Evolutionary conservation across 2,888 invertebrate species (phyloP), one percentile per base, ranked within the genome.

Genomic region (Craniophora ligustri): DNA sequence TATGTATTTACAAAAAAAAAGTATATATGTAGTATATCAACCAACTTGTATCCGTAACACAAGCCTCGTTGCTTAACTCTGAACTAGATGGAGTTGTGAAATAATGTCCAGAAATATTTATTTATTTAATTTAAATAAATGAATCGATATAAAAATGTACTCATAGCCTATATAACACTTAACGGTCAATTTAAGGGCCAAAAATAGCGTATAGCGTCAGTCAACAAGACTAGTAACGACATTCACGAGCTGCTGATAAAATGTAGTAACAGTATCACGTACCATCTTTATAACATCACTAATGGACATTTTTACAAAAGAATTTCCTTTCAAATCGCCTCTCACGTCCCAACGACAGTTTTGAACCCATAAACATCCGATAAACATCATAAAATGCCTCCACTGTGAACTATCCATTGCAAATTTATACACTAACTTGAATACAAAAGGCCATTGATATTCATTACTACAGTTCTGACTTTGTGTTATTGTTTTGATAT

Each of bases 371-470:
- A 57, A 67, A 74, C 54, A 49, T 65, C 56, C 35, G 41, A 34
- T 44, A 48, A 34, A 28, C 16, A 38, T 38, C 40, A 63, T 67
- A 49, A 74, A 53, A 51, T 21, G 38, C 34, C 35, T 41, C 47
- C 54, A 59, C 46, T 63, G 59, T 56, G 47, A 30, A 41, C 32
- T 44, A 48, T 66, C 47, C 39, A 56, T 48, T 19, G 55, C 26
- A 54, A 49, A 66, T 71, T 75, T 74, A 75, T 67, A 60, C 42
- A 32, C 23, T 31, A 57, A 68, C 62, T 69, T 51, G 45, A 59
- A 46, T 47, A 72, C 72, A 75, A 75, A 56, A 44, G 69, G 34
- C 23, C 49, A 65, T 71, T 71, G 75, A 75, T 74, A 72, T 67
- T 69, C 75, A 67, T 73, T 73, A 67, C 63, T 49, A 58, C 38